These are phyloP conservation scores for Rhyacophila brunnea DNA, from an alignment of 1,140 invertebrate species.

Conservation along the genomic window DNA sequence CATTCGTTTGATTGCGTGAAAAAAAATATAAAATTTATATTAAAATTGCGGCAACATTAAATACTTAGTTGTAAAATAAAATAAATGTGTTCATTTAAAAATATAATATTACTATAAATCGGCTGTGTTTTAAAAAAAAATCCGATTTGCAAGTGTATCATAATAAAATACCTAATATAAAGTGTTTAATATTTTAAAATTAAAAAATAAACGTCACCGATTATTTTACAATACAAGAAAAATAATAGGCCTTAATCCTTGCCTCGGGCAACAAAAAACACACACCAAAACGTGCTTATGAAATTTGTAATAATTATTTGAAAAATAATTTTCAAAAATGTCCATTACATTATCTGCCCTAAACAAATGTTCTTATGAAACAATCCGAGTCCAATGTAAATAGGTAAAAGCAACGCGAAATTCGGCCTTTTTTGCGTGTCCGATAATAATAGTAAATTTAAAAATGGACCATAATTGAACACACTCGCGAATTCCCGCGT, in stretches of 20 bases:
- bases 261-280: too few species aligned
- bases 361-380: background rate
- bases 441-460: background rate
- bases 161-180: background rate
- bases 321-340: background rate
- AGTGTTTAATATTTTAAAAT: background rate
- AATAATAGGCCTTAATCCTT: too few species aligned
- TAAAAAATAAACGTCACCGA: too few species aligned
- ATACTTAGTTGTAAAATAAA: background rate
- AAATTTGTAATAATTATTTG: too few species aligned
- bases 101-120: background rate
- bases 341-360: background rate
- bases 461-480: background rate
- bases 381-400: too few species aligned
- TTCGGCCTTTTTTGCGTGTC: background rate
- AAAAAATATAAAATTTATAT: background rate
- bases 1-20: constrained; percentile 7
- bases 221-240: too few species aligned
- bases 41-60: background rate
- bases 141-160: background rate
- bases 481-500: background rate
- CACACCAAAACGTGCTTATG: too few species aligned
- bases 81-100: background rate
- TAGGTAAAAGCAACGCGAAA: background rate
- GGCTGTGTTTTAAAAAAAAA: too few species aligned